Base-by-base conservation (phyloP, 2,113 vertebrate species). In the Astatoreochromis straeleni region DNA sequence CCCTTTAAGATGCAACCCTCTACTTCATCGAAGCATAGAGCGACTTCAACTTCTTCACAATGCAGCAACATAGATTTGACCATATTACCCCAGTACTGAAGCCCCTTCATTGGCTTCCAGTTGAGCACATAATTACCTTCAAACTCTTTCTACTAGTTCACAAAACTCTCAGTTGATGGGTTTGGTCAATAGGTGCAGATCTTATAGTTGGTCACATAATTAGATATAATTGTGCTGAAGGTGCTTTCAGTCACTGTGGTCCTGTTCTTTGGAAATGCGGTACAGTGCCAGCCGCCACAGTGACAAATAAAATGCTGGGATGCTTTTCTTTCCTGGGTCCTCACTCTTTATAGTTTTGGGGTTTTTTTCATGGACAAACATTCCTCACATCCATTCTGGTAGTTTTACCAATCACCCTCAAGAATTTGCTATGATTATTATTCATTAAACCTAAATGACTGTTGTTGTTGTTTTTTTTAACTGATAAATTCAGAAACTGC, bases 321-420 rank as follows among this genome's bases (percentile, higher is more conserved):
- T 38, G 60, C 10, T 12, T 38, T 65, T 2, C 31, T 35, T 38
- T 38, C 0, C 1, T 65, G 60, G 58, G 31, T 35, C 60, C 60
- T 35, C 17, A 0, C 0, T n/a, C 10, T 35, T 35, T 35, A 65
- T 0, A 5, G 31, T 38, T 65, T 65, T 3, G 9, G 6, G 0
- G 0, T 0, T 7, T 60, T 29, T n/a, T 65, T 7, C 10, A n/a
- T 65, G 17, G 17, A n/a, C 17, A 65, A 38, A 38, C 17, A 38
- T 65, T 38, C 10, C 10, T 65, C 60, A 65, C 60, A 65, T 65
- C 31, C 1, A 38, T 0, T 65, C 60, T n/a, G 33, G 31, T 1
- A 65, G 1, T 35, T 65, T 38, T n/a, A 1, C 6, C 33, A 65
- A 0, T n/a, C 60, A n/a, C 0, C 10, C 17, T 65, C 33, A 65